These are phyloP conservation scores for Orchesellides sinensis DNA, from an alignment of 2,888 invertebrate genomes.

Conservation along the genomic window DNA sequence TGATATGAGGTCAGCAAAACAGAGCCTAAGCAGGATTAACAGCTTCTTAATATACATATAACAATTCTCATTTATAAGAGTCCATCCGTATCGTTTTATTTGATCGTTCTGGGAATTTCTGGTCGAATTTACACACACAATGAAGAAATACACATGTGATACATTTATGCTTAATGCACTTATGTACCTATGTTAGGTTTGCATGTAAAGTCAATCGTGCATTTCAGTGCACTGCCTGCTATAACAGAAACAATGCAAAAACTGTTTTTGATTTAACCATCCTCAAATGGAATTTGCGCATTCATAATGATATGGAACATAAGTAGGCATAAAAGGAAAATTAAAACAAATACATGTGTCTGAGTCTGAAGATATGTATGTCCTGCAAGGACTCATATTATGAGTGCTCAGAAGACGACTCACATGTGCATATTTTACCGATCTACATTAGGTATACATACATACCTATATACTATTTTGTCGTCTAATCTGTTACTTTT, in stretches of 20 bases:
- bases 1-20: constrained; percentile 52
- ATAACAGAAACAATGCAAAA: background rate
- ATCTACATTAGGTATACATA: background rate
- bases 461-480: background rate
- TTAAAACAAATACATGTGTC: background rate
- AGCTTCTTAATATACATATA: constrained; percentile 13
- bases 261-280: background rate
- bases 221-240: background rate
- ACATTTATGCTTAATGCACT: background rate
- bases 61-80: constrained; percentile 43
- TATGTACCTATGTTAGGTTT: background rate
- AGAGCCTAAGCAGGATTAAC: constrained; percentile 7
- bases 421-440: background rate
- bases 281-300: background rate
- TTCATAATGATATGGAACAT: background rate
- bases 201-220: constrained; percentile 22
- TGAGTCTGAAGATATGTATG: no score
- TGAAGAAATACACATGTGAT: constrained; percentile 29
- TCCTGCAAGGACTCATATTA: background rate
- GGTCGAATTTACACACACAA: constrained; percentile 43
- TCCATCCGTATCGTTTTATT: constrained; percentile 53
- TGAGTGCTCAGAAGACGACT: background rate
- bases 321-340: background rate
- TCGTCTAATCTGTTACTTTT: background rate
- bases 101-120: constrained; percentile 58